phyloP scores from a whole-genome alignment of 2,888 invertebrate species.

The Seira musarum region DNA sequence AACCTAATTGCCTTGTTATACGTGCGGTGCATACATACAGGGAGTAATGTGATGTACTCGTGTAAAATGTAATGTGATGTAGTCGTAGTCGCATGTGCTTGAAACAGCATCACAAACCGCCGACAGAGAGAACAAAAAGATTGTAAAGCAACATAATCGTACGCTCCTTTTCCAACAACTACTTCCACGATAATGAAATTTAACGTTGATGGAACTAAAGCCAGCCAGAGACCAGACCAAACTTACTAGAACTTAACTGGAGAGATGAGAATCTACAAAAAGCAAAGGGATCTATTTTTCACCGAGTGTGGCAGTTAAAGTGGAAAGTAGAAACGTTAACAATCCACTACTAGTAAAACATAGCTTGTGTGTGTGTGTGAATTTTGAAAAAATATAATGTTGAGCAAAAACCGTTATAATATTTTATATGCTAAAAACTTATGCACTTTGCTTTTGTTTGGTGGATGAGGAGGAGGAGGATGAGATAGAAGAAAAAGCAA shows the following conservation, averaged over 20 bases:
- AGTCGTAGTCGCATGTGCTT: conserved; percentile 12
- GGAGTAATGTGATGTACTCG: conserved; percentile 5
- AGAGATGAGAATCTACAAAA: not conserved
- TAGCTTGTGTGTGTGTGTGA: too few relatives aligned
- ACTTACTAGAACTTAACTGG: too few relatives aligned
- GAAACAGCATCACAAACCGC: not conserved
- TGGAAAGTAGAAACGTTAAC: not conserved
- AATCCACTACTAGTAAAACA: not conserved
- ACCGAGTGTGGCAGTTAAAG: not conserved
- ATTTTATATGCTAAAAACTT: not conserved
- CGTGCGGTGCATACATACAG: conserved; percentile 61
- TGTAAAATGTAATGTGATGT: conserved; percentile 45
- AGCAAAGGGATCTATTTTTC: conserved; percentile 5
- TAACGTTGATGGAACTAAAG: conserved; percentile 53
- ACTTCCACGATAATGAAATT: conserved; percentile 48
- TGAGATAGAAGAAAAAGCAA: too few relatives aligned
- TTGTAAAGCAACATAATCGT: not conserved
- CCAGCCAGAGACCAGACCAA: conserved; percentile 29
- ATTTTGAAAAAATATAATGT: not conserved
- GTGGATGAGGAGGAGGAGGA: too few relatives aligned
- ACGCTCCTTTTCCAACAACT: too few relatives aligned
- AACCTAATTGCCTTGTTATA: conserved; percentile 65
- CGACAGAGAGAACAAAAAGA: not conserved
- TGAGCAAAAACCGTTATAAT: not conserved
- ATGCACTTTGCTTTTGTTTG: not conserved